Evolutionary conservation across 2,113 vertebrate genomes (phyloP), one percentile per base, ranked within the genome.

Genomic region (Mystacornis crossleyi): DNA sequence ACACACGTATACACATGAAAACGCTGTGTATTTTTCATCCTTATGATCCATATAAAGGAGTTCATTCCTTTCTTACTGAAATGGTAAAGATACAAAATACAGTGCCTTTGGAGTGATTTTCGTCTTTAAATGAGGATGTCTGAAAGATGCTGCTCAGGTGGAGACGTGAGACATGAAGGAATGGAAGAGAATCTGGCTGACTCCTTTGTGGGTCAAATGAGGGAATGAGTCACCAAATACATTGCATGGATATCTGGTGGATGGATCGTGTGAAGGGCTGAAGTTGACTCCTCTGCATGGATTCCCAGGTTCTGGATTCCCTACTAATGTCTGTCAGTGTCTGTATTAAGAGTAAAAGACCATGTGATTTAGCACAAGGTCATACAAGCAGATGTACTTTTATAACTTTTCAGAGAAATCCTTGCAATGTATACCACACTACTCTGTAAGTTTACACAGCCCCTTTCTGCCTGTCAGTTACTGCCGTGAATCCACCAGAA

Each of bases 191-290:
- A 2, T 50, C 60, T 75, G 42, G 5, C 16, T 77, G 4, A 72
- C 19, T 88, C 12, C 19, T 48, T 69, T 78, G 34, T 25, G 20
- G 16, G 10, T 17, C 67, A 89, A 61, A 25, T 16, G 38, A 45
- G 14, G 13, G 13, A 40, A 26, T 42, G 12, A 24, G 6, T 50
- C 15, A 23, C 13, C 19, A 69, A 80, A 69, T 13, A 62, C 6
- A 29, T 6, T 47, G 8, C 1, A 1, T 16, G 14, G 42, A 70
- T 43, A 31, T 18, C 17, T 57, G 20, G 12, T n/a, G 19, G 28
- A 34, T 18, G 42, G 42, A 43, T 54, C 1, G 0, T 40, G n/a
- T 42, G n/a, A 89, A 57, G 13, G 9, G 12, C 3, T 60, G 45
- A 21, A 53, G 8, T 3, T 55, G 48, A 66, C 55, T 21, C 7